Conservation (phyloP, 2,797 vertebrate species). For the Urophycis tenuis region DNA sequence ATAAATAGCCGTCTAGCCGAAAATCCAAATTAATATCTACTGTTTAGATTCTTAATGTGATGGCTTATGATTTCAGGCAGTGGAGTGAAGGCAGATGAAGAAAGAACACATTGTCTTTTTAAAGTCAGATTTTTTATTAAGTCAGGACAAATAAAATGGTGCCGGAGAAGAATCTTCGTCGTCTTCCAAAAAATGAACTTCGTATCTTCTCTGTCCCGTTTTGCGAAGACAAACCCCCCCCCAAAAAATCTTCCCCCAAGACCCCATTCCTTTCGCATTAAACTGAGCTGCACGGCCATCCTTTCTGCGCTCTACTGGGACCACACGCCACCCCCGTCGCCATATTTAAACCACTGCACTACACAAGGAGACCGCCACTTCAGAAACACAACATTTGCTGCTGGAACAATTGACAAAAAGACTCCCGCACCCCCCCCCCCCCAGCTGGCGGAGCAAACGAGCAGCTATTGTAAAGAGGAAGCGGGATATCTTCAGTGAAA, state of each 20-base stretch:
- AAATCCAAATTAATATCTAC: background rate
- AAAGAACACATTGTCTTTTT: conserved; percentile 55
- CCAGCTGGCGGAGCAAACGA: conserved; percentile 27
- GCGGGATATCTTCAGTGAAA: conserved; percentile 39
- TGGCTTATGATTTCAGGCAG: conserved; percentile 10
- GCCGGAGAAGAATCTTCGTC: conserved; percentile 58
- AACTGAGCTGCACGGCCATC: conserved; percentile 26
- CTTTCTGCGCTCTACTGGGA: conserved; percentile 37
- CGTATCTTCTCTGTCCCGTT: conserved; percentile 46
- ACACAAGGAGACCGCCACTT: conserved; percentile 37
- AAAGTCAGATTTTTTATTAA: conserved; percentile 74
- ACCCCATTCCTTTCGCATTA: conserved; percentile 6
- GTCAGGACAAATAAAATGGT: conserved; percentile 69
- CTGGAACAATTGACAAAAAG: conserved; percentile 35
- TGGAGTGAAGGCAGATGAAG: conserved; percentile 34
- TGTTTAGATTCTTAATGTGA: conserved; percentile 10
- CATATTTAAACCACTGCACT: conserved; percentile 27
- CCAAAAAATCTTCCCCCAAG: conserved; percentile 26
- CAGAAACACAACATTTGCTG: conserved; percentile 50
- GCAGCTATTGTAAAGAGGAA: conserved; percentile 26
- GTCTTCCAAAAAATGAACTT: conserved; percentile 57
- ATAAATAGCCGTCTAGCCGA: background rate
- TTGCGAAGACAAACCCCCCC: conserved; percentile 32
- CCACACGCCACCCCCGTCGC: conserved; percentile 43
- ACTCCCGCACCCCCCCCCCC: too few species aligned